A percentile compares a stretch with the other conserved stretches of the same genome.
Evolutionary conservation across 1,140 invertebrate genomes (phyloP).

Genomic region (Varroa destructor): DNA sequence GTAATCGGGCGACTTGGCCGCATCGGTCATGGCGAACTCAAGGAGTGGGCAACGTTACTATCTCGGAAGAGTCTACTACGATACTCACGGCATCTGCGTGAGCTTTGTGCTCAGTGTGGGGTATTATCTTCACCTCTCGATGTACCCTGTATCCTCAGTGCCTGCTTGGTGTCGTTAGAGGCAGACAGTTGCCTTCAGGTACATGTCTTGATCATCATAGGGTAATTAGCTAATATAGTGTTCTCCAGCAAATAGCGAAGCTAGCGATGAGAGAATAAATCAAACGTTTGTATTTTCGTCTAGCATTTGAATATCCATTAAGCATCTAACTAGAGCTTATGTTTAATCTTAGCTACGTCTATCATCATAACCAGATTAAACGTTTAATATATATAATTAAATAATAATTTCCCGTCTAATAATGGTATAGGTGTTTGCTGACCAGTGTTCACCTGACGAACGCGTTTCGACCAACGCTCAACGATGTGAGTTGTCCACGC

Average conservation of each 20-base stretch:
- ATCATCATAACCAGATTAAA: too few species aligned
- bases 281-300: too few species aligned
- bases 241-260: too few species aligned
- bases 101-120: constrained; percentile 75
- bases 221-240: too few species aligned
- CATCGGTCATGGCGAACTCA: constrained; percentile 90
- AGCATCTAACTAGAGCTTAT: too few species aligned
- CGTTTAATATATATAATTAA: too few species aligned
- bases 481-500: constrained; percentile 54
- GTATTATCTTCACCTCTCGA: constrained; percentile 57
- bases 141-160: constrained; percentile 79
- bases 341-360: too few species aligned
- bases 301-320: too few species aligned
- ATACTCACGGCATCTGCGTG: constrained; percentile 71
- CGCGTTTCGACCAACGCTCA: constrained; percentile 54
- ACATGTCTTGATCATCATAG: too few species aligned
- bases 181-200: constrained; percentile 71
- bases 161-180: constrained; percentile 90
- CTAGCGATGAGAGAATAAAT: too few species aligned
- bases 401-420: too few species aligned
- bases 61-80: constrained; percentile 75
- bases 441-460: constrained; percentile 72
- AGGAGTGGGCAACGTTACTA: constrained; percentile 85
- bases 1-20: constrained; percentile 89
- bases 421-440: constrained; percentile 59